phyloP scores from a whole-genome alignment of 2,113 vertebrate genomes.

The Tetrao urogallus region DNA sequence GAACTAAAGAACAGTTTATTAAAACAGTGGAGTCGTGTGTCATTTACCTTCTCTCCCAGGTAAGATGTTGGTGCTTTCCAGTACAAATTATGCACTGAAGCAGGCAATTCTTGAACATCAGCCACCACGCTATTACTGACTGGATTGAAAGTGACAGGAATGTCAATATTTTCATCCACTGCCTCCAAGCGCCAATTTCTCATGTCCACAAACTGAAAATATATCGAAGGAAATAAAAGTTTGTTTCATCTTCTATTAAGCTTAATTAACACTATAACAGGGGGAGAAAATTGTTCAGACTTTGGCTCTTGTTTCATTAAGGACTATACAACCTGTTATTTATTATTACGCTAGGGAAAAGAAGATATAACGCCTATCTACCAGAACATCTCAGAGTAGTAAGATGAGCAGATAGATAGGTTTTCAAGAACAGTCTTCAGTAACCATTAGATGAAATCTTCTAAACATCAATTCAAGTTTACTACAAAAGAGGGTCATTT shows the following conservation, averaged over 20 bases:
- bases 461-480: background rate
- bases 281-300: background rate
- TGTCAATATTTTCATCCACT: conserved; percentile 63
- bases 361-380: background rate
- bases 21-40: background rate
- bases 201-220: conserved; percentile 89
- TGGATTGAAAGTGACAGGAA: conserved; percentile 86
- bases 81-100: conserved; percentile 78
- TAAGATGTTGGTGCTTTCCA: conserved; percentile 91
- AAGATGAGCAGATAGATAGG: background rate
- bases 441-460: background rate
- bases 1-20: background rate
- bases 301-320: background rate
- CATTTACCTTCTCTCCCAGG: conserved; percentile 89
- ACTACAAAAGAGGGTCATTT: background rate
- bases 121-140: conserved; percentile 88
- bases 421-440: background rate
- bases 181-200: conserved; percentile 86
- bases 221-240: background rate
- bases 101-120: conserved; percentile 90
- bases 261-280: background rate
- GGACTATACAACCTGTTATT: background rate
- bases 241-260: background rate
- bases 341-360: background rate
- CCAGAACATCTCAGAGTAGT: background rate